Evolutionary conservation across 2,113 vertebrate species (phyloP), one percentile per base, ranked within the genome.

Genomic region (Phyllopteryx taeniolatus): DNA sequence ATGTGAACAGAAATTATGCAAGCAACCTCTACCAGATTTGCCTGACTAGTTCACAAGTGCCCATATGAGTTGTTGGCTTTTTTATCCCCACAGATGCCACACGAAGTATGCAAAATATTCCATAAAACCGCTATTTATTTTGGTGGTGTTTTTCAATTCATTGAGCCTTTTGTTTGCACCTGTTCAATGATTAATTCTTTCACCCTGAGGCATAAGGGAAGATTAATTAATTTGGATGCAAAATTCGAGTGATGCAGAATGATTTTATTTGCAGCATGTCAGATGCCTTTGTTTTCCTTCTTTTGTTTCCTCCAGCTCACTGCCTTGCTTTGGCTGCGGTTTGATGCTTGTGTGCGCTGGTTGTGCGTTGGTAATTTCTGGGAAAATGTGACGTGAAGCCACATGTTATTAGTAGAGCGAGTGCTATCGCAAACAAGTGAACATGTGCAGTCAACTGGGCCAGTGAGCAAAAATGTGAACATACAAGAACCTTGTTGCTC

Each of bases 41-140:
- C 17, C 17, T 54, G 53, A n/a, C 27, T 15, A 14, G 59, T 61
- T 61, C 2, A 33, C 6, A 17, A 15, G 57, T 14, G n/a, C 49
- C 76, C 62, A 14, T 74, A 68, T 67, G 49, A 43, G 54, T 71
- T 68, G 67, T 63, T 46, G n/a, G 60, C 42, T 61, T 51, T 35
- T 76, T 68, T 39, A 15, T 72, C 57, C 64, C 56, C 72, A 43
- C 70, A 19, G 22, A n/a, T 20, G 60, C 62, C 35, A 51, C 67
- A 73, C 10, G 4, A 68, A 70, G 73, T 59, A 17, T 78, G 68
- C 62, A 44, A 60, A 60, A 68, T 80, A 62, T 68, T 75, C 44
- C 22, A 10, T 43, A 15, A 72, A 64, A 79, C 15, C 63, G 11
- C 12, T 2, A 10, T n/a, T 70, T 62, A 59, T 78, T 63, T 68